Conservation (phyloP, 1,140 invertebrate genomes). For the Lycorma delicatula region DNA sequence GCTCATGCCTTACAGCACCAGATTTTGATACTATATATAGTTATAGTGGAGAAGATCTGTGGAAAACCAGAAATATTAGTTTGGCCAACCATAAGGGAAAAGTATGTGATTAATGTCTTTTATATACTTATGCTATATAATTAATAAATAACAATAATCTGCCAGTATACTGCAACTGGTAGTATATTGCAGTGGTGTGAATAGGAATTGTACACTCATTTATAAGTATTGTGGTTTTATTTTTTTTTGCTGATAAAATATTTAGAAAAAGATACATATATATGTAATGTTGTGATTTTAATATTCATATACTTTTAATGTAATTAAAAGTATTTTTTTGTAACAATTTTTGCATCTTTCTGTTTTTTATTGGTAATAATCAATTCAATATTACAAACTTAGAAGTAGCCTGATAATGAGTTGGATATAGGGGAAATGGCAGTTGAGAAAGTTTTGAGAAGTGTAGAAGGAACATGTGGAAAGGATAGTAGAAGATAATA, state of each 20-base stretch:
- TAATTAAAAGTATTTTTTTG: too few relatives aligned
- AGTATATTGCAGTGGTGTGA: background rate
- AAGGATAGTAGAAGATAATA: too few relatives aligned
- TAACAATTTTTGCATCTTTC: too few relatives aligned
- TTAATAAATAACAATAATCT: too few relatives aligned
- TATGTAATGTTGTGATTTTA: too few relatives aligned
- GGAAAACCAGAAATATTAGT: conserved; percentile 23
- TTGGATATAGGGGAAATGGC: too few relatives aligned
- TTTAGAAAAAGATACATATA: background rate
- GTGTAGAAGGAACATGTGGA: too few relatives aligned
- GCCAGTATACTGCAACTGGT: background rate
- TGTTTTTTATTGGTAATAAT: too few relatives aligned
- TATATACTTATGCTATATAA: background rate
- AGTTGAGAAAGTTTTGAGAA: too few relatives aligned
- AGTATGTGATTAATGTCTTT: conserved; percentile 16
- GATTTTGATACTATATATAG: conserved; percentile 26
- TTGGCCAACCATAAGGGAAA: conserved; percentile 27
- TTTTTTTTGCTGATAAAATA: background rate
- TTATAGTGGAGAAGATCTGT: conserved; percentile 22
- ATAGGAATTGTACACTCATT: background rate
- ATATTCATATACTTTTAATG: too few relatives aligned
- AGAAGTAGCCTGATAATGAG: too few relatives aligned
- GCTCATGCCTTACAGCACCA: conserved; percentile 15
- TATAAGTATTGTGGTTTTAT: background rate
- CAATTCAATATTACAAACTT: too few relatives aligned